A percentile compares a stretch with the other conserved stretches of the same genome.
phyloP scores from a whole-genome alignment of 2,888 invertebrate genomes.

The Antitype chi region DNA sequence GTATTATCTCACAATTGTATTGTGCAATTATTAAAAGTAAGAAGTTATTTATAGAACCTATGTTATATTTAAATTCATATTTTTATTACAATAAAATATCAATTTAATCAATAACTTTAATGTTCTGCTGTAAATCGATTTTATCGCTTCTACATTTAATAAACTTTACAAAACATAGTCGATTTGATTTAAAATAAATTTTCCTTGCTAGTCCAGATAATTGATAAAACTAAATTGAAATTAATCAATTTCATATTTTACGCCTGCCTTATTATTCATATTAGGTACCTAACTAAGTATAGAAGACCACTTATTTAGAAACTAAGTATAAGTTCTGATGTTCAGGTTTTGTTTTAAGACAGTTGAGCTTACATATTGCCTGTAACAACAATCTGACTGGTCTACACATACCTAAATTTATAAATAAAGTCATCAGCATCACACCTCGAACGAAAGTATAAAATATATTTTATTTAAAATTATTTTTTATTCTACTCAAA shows the following conservation, averaged over 20 bases:
- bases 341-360: background rate
- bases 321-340: background rate
- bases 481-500: slow-evolving; percentile 8
- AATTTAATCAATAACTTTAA: background rate
- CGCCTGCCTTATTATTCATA: background rate
- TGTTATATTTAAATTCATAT: background rate
- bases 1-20: slow-evolving; percentile 12
- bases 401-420: background rate
- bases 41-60: background rate
- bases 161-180: background rate
- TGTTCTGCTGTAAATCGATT: background rate
- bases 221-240: slow-evolving; percentile 2
- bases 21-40: slow-evolving; percentile 43
- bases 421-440: background rate
- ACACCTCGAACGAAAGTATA: background rate
- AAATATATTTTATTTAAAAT: background rate
- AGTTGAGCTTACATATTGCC: background rate
- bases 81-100: background rate
- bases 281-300: background rate
- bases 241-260: slow-evolving; percentile 1
- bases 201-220: background rate
- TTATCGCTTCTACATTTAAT: background rate
- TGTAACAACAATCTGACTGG: background rate
- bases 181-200: background rate
- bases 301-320: background rate